A percentile compares a stretch with the other conserved stretches of the same genome.
These are phyloP conservation scores for Probosciger aterrimus DNA, from an alignment of 2,113 vertebrate genomes.

Conservation along the genomic window DNA sequence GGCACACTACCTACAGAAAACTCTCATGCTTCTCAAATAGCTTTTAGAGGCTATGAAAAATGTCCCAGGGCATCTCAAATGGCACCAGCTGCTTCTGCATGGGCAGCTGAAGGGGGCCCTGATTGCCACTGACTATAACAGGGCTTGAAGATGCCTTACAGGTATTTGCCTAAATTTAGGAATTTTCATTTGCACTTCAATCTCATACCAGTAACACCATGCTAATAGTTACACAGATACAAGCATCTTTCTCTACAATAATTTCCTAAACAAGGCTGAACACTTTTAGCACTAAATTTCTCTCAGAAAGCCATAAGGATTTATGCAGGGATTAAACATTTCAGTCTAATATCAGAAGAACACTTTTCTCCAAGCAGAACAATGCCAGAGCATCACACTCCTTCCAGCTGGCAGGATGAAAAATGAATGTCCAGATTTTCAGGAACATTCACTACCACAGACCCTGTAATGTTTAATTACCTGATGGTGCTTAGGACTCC, in stretches of 20 bases:
- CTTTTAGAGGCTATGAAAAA: background rate
- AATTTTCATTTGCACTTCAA: background rate
- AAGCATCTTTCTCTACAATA: background rate
- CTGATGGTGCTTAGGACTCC: background rate
- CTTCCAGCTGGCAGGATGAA: background rate
- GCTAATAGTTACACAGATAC: background rate
- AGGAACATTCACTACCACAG: background rate
- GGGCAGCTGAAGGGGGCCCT: background rate
- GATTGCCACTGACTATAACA: background rate
- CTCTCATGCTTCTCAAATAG: background rate
- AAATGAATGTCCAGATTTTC: background rate
- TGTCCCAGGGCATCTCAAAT: background rate
- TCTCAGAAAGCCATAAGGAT: background rate
- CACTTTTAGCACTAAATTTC: background rate
- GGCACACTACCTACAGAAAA: background rate
- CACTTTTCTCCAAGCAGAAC: background rate
- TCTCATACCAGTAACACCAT: background rate
- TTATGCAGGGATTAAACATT: background rate
- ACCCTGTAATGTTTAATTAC: background rate
- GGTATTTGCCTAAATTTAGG: background rate
- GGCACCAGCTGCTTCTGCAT: background rate
- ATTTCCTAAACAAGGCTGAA: background rate
- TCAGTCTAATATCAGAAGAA: background rate
- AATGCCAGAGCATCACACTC: background rate
- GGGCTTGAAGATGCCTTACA: background rate